Base-by-base conservation (phyloP, 2,113 vertebrate genomes). In the Cariama cristata region DNA sequence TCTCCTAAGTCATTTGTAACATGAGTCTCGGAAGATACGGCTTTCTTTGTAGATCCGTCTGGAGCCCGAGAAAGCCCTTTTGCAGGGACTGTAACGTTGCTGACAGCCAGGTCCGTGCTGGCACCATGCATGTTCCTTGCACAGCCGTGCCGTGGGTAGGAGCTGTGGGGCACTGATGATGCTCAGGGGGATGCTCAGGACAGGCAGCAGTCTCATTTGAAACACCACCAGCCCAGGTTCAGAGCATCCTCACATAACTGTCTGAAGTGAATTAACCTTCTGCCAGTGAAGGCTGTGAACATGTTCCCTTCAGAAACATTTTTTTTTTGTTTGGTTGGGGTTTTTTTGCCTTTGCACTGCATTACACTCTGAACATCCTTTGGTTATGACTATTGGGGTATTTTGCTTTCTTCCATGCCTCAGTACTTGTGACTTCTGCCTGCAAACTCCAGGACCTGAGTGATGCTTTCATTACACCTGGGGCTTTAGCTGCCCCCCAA, bases 71-170 rank as follows among this genome's bases (percentile, higher is more conserved):
- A 20, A 66, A 58, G 40, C 49, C 32, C 19, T 63, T 87, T 33
- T 38, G 12, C 35, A 38, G 58, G 11, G 32, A 38, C 32, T 33
- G 3, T 28, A 11, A 44, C 23, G 32, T 8, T 68, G 8, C 49
- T 58, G 49, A 81, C 23, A 38, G 21, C 27, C 62, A 64, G 38
- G 62, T 56, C 33, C 1, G 0, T 38, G 16, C 49, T 75, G 62
- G 32, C 53, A 86, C 35, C 0, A 0, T 13, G 47, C 14, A 5
- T 2, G 2, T 47, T 40, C 35, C 45, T 66, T 53, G 45, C 2
- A 1, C n/a, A 53, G 45, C 45, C 28, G 23, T 33, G 20, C 11
- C 0, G 0, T n/a, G 32, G n/a, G 33, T 30, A 45, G 56, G 24
- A 86, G 68, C 33, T 14, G 20, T 50, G 60, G 26, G 52, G 28